These are phyloP conservation scores for Peromyscus californicus DNA, from an alignment of 2,113 vertebrate species.

Conservation along the genomic window DNA sequence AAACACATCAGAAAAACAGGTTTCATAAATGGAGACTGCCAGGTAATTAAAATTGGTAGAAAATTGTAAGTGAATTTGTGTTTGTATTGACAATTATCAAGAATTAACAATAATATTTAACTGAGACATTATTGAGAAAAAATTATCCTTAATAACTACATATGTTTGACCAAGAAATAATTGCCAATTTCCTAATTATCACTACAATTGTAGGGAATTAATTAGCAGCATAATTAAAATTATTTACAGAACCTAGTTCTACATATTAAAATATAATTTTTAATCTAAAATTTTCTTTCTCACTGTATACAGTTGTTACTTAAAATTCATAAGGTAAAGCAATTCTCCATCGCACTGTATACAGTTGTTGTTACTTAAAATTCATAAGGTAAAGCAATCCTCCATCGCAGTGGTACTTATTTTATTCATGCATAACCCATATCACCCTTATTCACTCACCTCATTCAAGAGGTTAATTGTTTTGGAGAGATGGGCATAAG, in stretches of 20 bases:
- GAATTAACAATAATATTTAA: not conserved
- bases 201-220: not conserved
- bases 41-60: not conserved
- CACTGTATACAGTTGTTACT: constrained; percentile 59
- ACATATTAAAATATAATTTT: not conserved
- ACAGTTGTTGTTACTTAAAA: constrained; percentile 66
- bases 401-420: constrained; percentile 53
- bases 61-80: not conserved
- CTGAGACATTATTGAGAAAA: not conserved
- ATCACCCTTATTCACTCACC: constrained; percentile 39
- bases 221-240: not conserved
- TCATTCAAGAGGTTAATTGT: constrained; percentile 40
- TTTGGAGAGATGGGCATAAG: constrained; percentile 62
- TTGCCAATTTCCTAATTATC: not conserved
- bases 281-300: constrained; percentile 57
- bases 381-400: constrained; percentile 46
- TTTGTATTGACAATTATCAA: not conserved
- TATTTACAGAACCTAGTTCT: not conserved
- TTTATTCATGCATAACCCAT: constrained; percentile 42
- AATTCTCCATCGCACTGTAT: constrained; percentile 56
- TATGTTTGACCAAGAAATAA: not conserved
- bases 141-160: not conserved
- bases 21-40: not conserved
- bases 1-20: not conserved
- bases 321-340: constrained; percentile 54